Percentiles rank a stretch among this genome's conserved stretches.
Conservation (phyloP, 2,888 invertebrate species). For the Cosmia trapezina region DNA sequence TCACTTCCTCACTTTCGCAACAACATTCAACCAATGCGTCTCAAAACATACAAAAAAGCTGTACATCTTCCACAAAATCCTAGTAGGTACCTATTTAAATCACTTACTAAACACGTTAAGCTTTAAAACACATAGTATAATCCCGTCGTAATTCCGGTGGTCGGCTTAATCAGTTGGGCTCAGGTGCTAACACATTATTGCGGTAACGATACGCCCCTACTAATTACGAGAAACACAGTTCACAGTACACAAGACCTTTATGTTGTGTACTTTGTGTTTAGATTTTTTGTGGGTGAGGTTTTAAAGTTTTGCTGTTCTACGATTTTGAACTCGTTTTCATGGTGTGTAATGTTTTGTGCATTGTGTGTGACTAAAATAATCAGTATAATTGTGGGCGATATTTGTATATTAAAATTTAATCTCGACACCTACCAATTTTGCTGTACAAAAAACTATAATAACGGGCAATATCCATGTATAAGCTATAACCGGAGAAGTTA, state of each 20-base stretch:
- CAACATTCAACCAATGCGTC: accelerated
- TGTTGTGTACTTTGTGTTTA: slow-evolving; percentile 37
- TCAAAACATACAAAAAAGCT: slow-evolving; percentile 18
- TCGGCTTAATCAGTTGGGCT: slow-evolving; percentile 54
- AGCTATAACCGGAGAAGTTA: neutral
- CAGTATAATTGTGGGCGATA: too few species aligned
- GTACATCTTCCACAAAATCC: slow-evolving; percentile 29
- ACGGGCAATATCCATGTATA: neutral
- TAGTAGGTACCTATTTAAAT: slow-evolving; percentile 53
- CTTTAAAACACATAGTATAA: slow-evolving; percentile 46
- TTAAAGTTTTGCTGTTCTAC: neutral
- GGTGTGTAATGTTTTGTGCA: too few species aligned
- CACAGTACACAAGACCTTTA: slow-evolving; percentile 24
- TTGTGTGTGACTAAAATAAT: neutral
- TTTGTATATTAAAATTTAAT: too few species aligned
- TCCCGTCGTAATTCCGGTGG: slow-evolving; percentile 47
- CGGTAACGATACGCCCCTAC: slow-evolving; percentile 50
- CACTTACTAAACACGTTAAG: slow-evolving; percentile 47
- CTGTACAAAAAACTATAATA: neutral
- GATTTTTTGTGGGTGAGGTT: slow-evolving; percentile 17
- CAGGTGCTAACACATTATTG: slow-evolving; percentile 63
- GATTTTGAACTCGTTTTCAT: neutral
- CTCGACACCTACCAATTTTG: neutral
- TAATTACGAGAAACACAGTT: slow-evolving; percentile 58
- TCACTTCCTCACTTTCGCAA: neutral